These are phyloP conservation scores for Ginglymostoma cirratum DNA, from an alignment of 2,113 vertebrate genomes.

Conservation along the genomic window DNA sequence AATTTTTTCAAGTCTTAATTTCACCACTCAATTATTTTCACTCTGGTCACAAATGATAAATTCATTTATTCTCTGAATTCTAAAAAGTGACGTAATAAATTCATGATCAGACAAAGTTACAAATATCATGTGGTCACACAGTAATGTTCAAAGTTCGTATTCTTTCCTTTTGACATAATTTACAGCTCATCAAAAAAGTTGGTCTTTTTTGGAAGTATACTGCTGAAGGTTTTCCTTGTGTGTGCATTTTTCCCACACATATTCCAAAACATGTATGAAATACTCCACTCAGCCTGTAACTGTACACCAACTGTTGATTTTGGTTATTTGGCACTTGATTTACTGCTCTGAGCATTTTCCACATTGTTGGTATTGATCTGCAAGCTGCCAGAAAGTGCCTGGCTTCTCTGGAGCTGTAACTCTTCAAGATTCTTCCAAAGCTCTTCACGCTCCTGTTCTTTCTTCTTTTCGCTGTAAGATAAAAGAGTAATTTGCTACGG, in stretches of 20 bases:
- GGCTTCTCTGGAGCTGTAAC: slow-evolving; percentile 60
- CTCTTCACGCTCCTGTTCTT: slow-evolving; percentile 91
- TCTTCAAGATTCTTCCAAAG: slow-evolving; percentile 88
- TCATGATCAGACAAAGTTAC: slow-evolving; percentile 72
- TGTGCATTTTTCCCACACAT: slow-evolving; percentile 45
- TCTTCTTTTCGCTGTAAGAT: slow-evolving; percentile 84
- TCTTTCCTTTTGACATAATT: slow-evolving; percentile 49
- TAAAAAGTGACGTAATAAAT: slow-evolving; percentile 68
- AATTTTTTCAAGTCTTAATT: slow-evolving; percentile 75
- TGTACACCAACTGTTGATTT: slow-evolving; percentile 43
- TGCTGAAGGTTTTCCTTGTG: slow-evolving; percentile 68
- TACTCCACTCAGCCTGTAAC: slow-evolving; percentile 44
- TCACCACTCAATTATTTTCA: slow-evolving; percentile 65
- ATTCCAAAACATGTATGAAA: slow-evolving; percentile 59
- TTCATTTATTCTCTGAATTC: slow-evolving; percentile 59
- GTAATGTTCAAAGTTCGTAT: slow-evolving; percentile 59
- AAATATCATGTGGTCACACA: slow-evolving; percentile 68
- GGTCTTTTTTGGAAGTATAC: slow-evolving; percentile 61
- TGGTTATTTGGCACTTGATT: slow-evolving; percentile 68
- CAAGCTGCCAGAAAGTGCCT: slow-evolving; percentile 53
- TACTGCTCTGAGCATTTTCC: slow-evolving; percentile 61
- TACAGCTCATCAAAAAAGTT: slow-evolving; percentile 60
- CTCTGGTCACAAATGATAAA: slow-evolving; percentile 58
- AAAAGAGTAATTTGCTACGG: neutral
- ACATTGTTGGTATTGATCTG: slow-evolving; percentile 72